Conservation (phyloP, 2,113 vertebrate species). For the Entomyzon cyanotis region DNA sequence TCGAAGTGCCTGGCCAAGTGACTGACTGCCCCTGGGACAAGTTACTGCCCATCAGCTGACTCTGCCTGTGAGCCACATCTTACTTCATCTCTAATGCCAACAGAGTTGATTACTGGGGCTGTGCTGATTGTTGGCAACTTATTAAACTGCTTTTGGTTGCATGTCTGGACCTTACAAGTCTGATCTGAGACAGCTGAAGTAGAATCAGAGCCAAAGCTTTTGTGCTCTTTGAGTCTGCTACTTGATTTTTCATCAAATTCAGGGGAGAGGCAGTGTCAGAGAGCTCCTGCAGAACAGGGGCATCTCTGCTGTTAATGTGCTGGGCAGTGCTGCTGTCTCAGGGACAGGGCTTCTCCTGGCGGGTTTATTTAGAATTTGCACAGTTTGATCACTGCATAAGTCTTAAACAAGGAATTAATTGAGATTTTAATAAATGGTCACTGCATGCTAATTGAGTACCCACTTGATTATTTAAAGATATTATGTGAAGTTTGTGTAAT, state of each 20-base stretch:
- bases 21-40: neutral
- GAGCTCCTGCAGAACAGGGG: neutral
- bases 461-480: constrained; percentile 68
- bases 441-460: constrained; percentile 61
- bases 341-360: constrained; percentile 17
- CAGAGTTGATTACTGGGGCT: neutral
- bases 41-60: neutral
- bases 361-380: constrained; percentile 54
- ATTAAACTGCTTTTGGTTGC: neutral
- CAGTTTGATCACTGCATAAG: constrained; percentile 38
- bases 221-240: neutral
- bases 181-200: constrained; percentile 16
- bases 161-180: neutral
- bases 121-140: neutral
- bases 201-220: neutral
- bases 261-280: neutral
- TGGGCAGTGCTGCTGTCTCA: constrained; percentile 1
- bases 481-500: constrained; percentile 68
- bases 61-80: neutral
- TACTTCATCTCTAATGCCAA: neutral
- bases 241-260: constrained; percentile 31
- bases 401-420: constrained; percentile 58
- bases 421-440: constrained; percentile 63
- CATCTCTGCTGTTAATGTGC: constrained; percentile 12
- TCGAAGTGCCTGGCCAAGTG: neutral